These are phyloP conservation scores for Brevipalpus yothersi DNA, from an alignment of 1,140 invertebrate species.

Conservation along the genomic window DNA sequence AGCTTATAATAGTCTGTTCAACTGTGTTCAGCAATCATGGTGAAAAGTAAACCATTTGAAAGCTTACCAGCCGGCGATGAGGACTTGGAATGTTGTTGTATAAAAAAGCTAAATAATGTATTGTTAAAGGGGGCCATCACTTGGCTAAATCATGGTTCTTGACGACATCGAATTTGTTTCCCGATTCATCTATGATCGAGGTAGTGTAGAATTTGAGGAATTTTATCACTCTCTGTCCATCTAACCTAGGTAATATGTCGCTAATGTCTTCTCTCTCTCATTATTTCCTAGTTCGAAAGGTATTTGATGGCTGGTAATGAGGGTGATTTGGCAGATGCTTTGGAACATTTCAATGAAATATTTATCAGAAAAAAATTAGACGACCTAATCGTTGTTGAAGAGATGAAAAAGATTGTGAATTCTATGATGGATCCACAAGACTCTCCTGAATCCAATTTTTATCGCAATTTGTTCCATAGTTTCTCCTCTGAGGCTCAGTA, in stretches of 20 bases:
- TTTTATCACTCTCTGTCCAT: background rate
- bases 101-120: background rate
- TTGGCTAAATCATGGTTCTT: conserved; percentile 3
- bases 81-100: background rate
- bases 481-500: background rate
- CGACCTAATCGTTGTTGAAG: background rate
- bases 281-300: conserved; percentile 1
- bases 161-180: background rate
- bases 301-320: background rate
- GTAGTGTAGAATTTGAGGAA: background rate
- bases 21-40: background rate
- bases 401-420: background rate
- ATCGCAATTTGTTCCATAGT: background rate
- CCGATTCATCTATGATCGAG: background rate
- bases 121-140: background rate
- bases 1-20: too few species aligned
- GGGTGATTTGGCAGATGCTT: background rate
- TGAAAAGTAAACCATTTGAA: background rate
- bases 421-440: background rate
- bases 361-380: background rate
- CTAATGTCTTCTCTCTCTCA: background rate
- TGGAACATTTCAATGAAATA: background rate
- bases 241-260: background rate
- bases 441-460: background rate
- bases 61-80: background rate